Percentiles rank a stretch among this genome's conserved stretches.
phyloP scores from a whole-genome alignment of 2,113 vertebrate species.

The Tragelaphus imberbis region DNA sequence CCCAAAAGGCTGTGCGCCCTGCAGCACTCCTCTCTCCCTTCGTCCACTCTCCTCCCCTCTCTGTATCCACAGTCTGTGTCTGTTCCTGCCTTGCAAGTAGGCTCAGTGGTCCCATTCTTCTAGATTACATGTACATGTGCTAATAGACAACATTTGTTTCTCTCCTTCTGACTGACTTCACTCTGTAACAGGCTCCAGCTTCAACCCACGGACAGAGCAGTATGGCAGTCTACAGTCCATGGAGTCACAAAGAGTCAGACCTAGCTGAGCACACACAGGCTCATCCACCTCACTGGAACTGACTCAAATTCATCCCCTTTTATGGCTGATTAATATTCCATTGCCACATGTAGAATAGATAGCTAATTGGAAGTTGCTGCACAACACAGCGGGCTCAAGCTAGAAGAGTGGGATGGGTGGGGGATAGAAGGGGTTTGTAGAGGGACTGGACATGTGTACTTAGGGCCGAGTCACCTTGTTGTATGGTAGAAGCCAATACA shows the following conservation, averaged over 20 bases:
- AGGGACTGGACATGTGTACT: not conserved
- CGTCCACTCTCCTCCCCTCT: not conserved
- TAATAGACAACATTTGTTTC: not conserved
- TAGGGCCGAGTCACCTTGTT: not conserved
- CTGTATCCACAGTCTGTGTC: not conserved
- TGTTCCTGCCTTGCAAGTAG: not conserved
- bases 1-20: not conserved
- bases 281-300: not conserved
- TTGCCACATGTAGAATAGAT: not conserved
- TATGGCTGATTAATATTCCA: not conserved
- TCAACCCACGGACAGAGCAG: not conserved
- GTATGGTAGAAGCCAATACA: not conserved
- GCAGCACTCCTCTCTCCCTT: not conserved
- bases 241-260: not conserved
- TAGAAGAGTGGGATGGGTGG: not conserved
- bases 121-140: not conserved
- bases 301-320: not conserved
- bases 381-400: not conserved
- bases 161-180: not conserved
- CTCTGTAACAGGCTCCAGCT: not conserved
- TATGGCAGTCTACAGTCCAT: not conserved
- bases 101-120: not conserved
- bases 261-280: not conserved
- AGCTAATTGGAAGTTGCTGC: not conserved
- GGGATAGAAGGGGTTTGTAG: not conserved